Conservation (phyloP, 2,888 invertebrate species). For the Allophyes oxyacanthae region DNA sequence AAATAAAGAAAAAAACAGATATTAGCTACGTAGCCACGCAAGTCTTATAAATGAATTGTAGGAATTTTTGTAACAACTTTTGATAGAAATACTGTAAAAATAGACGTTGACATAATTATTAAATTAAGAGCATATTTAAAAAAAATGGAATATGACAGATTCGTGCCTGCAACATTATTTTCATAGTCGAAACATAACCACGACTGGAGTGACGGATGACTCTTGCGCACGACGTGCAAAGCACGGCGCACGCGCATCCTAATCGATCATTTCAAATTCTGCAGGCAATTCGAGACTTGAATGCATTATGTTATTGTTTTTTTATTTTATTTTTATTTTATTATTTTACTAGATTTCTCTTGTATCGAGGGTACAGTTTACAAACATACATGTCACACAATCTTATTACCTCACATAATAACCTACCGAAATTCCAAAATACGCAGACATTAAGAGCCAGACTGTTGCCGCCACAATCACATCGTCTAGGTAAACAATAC, state of each 20-base stretch:
- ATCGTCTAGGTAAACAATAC: slow-evolving; percentile 25
- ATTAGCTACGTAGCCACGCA: too few relatives aligned
- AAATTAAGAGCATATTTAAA: not conserved
- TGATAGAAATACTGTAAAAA: too few relatives aligned
- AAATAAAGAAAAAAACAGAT: too few relatives aligned
- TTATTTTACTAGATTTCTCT: too few relatives aligned
- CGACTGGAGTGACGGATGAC: slow-evolving; percentile 9
- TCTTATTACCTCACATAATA: not conserved
- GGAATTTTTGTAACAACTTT: too few relatives aligned
- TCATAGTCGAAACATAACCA: slow-evolving; percentile 1
- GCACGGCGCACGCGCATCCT: slow-evolving; percentile 10
- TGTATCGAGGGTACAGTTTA: too few relatives aligned
- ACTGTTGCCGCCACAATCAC: slow-evolving; percentile 17
- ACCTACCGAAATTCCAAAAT: not conserved
- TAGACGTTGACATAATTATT: too few relatives aligned
- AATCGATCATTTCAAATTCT: slow-evolving; percentile 15
- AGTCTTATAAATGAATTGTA: too few relatives aligned
- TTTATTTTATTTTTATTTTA: not conserved
- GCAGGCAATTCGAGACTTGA: not conserved
- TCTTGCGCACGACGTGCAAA: slow-evolving; percentile 11
- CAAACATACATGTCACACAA: too few relatives aligned
- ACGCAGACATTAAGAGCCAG: too few relatives aligned
- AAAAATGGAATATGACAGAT: not conserved
- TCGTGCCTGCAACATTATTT: slow-evolving; percentile 11
- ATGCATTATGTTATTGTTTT: slow-evolving; percentile 1